A percentile compares a stretch with the other conserved stretches of the same genome.
These are phyloP conservation scores for Apeira syringaria DNA, from an alignment of 2,888 invertebrate genomes.

Conservation along the genomic window DNA sequence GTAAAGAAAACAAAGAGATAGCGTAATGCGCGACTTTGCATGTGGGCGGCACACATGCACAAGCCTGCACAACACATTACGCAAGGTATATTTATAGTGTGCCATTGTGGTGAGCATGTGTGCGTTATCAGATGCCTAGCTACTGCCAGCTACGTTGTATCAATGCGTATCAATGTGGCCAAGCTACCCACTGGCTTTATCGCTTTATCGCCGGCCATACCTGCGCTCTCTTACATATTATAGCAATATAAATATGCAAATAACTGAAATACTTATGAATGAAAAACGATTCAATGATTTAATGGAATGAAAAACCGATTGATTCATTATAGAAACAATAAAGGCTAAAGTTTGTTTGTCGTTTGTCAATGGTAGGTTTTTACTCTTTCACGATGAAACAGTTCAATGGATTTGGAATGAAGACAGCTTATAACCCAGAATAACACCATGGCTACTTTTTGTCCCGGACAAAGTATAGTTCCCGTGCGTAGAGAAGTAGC, in stretches of 20 bases:
- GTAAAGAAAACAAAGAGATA: slow-evolving; percentile 71
- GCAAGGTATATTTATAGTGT: too few relatives aligned
- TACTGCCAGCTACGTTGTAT: slow-evolving; percentile 63
- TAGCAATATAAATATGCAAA: slow-evolving; percentile 15
- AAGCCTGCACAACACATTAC: slow-evolving; percentile 23
- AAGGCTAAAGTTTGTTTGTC: too few relatives aligned
- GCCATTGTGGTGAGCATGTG: slow-evolving; percentile 25
- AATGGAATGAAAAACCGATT: background rate
- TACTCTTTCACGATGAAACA: too few relatives aligned
- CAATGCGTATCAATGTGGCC: slow-evolving; percentile 58
- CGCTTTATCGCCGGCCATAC: slow-evolving; percentile 61
- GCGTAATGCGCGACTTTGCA: slow-evolving; percentile 44
- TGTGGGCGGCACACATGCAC: slow-evolving; percentile 32
- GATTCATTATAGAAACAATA: slow-evolving; percentile 2
- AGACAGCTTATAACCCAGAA: too few relatives aligned
- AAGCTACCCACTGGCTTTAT: too few relatives aligned
- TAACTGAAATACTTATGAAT: slow-evolving; percentile 47
- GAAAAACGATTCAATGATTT: slow-evolving; percentile 27
- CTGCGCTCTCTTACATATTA: slow-evolving; percentile 48
- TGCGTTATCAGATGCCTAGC: slow-evolving; percentile 45
- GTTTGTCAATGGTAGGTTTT: too few relatives aligned
- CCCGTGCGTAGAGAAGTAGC: too few relatives aligned
- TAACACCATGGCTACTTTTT: too few relatives aligned
- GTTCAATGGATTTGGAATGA: too few relatives aligned
- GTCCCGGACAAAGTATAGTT: too few relatives aligned